Evolutionary conservation across 2,888 invertebrate species (phyloP).

Genomic region (Lycaena phlaeas): DNA sequence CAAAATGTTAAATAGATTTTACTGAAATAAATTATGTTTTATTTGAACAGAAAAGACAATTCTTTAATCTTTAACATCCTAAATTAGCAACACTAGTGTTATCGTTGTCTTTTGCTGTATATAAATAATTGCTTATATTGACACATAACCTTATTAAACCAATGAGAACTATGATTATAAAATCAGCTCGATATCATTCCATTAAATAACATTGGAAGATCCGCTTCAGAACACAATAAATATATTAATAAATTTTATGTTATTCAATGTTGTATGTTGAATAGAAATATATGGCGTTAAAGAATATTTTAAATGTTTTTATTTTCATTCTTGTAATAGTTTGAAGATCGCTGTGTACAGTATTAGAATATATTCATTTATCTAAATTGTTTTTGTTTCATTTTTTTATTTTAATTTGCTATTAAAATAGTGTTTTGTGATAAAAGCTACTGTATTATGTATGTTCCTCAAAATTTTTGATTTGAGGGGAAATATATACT

Average conservation of each 20-base stretch:
- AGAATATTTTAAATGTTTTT: slow-evolving; percentile 42
- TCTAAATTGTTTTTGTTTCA: slow-evolving; percentile 43
- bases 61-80: not conserved
- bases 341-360: slow-evolving; percentile 49
- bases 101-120: slow-evolving; percentile 25
- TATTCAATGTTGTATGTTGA: slow-evolving; percentile 63
- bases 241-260: slow-evolving; percentile 46
- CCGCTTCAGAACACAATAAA: slow-evolving; percentile 40
- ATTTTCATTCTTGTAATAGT: slow-evolving; percentile 39
- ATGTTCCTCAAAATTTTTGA: too few relatives aligned
- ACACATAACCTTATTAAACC: slow-evolving; percentile 24
- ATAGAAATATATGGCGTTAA: slow-evolving; percentile 59
- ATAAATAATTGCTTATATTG: slow-evolving; percentile 27
- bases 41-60: not conserved
- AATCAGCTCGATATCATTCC: slow-evolving; percentile 69
- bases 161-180: slow-evolving; percentile 24
- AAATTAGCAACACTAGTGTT: slow-evolving; percentile 13
- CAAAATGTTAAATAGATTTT: not conserved
- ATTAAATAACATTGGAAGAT: slow-evolving; percentile 38
- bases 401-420: slow-evolving; percentile 19
- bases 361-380: slow-evolving; percentile 65
- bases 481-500: too few relatives aligned
- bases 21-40: not conserved
- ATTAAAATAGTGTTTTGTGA: too few relatives aligned
- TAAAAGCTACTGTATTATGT: too few relatives aligned